A percentile compares a stretch with the other conserved stretches of the same genome.
Conservation (phyloP, 1,140 invertebrate genomes). For the Nasonia vitripennis region DNA sequence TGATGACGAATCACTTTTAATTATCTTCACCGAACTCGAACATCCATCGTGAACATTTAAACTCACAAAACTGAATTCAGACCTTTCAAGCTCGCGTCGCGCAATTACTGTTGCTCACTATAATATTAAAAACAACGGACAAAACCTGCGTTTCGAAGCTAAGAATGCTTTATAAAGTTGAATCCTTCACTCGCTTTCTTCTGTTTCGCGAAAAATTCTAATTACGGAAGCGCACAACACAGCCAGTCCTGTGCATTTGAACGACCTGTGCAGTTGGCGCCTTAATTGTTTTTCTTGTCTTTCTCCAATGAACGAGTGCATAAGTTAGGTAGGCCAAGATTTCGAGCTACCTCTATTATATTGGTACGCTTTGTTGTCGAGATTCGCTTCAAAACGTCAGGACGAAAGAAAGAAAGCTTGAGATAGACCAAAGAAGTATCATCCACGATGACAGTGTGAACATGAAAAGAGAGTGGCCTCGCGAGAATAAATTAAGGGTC, state of each 20-base stretch:
- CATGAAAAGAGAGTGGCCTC: neutral
- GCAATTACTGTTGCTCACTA: too few species aligned
- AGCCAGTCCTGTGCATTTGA: neutral
- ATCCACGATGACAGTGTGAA: neutral
- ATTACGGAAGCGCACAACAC: neutral
- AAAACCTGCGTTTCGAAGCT: too few species aligned
- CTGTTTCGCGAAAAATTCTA: neutral
- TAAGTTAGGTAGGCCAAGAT: neutral
- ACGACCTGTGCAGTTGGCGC: neutral
- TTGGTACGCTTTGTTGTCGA: neutral
- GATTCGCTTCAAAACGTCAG: neutral
- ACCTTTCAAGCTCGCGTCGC: too few species aligned
- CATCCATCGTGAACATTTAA: neutral
- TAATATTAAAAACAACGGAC: too few species aligned
- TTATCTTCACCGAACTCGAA: too few species aligned
- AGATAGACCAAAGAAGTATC: neutral
- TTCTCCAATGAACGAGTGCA: neutral
- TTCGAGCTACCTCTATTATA: neutral
- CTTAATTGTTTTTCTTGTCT: conserved; percentile 7
- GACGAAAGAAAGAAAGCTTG: neutral
- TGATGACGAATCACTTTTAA: too few species aligned
- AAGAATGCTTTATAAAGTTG: too few species aligned
- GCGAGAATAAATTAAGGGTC: neutral
- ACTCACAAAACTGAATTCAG: neutral
- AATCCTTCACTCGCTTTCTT: neutral